These are phyloP conservation scores for Tyto alba DNA, from an alignment of 2,113 vertebrate species.

Conservation along the genomic window DNA sequence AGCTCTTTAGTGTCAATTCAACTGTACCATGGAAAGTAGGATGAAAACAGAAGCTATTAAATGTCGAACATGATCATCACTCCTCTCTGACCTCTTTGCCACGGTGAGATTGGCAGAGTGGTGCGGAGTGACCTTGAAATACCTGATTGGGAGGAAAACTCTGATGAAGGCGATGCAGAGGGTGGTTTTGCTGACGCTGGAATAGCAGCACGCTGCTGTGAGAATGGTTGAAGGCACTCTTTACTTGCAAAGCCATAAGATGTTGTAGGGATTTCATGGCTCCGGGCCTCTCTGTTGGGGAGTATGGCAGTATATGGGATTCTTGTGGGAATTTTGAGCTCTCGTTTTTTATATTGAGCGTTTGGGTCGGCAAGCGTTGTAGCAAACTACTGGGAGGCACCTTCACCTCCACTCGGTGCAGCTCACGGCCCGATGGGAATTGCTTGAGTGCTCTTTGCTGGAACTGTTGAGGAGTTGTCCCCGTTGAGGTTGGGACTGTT, in stretches of 20 bases:
- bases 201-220: accelerated
- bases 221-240: not conserved
- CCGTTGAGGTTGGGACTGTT: accelerated
- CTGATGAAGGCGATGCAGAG: too few species aligned
- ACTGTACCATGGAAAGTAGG: not conserved
- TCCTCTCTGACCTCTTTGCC: not conserved
- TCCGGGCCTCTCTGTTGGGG: accelerated
- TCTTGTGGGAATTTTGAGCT: not conserved
- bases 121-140: not conserved
- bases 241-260: not conserved
- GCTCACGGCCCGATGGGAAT: not conserved
- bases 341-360: accelerated
- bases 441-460: not conserved
- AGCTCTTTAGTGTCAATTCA: not conserved
- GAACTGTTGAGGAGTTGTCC: too few species aligned
- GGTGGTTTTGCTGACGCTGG: not conserved
- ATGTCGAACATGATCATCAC: accelerated
- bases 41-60: not conserved
- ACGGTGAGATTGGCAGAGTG: not conserved
- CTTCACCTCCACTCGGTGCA: not conserved
- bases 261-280: not conserved
- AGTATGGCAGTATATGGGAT: too few species aligned
- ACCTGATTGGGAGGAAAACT: not conserved
- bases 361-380: not conserved
- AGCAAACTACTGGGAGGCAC: not conserved